Evolutionary conservation across 1,140 invertebrate species (phyloP), one percentile per base, ranked within the genome.

Genomic region (Chionoecetes opilio): DNA sequence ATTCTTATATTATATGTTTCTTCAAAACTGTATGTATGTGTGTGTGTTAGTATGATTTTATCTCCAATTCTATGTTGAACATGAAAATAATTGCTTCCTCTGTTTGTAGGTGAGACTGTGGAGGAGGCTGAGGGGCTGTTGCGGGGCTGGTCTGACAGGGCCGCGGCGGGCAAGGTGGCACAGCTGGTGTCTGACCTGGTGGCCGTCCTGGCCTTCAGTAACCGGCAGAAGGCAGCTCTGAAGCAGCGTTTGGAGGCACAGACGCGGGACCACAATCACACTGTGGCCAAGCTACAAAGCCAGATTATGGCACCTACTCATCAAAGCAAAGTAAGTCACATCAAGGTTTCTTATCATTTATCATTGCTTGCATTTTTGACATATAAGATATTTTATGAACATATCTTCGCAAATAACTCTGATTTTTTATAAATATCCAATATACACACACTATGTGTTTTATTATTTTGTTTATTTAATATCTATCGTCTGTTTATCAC

Each of bases 41-140:
- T 46, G 14, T 46, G 14, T 46, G 21, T 53, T 1, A 14, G 21
- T 53, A 53, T 53, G 46, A 9, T 14, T 9, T 53, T 53, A 53
- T 46, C 5, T 53, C n/a, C n/a, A n/a, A 38, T n/a, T 29, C 32
- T 37, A 63, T 86, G 34, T 34, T 8, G 2, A 35, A 41, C 53
- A 46, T 38, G 53, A 35, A 82, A 41, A 17, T 82, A 11, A 75
- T 75, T 75, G 0, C 26, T 75, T 75, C 0, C 1, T 21, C 17
- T 21, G 14, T 89, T 90, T 87, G 35, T 87, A 95, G 94, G 75
- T 93, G 94, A 95, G 89, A 95, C 94, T 2, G 91, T 95, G 29
- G 94, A 95, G 86, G 94, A 95, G 31, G 94, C 94, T 32, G 94
- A 95, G 38, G 94, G 91, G 9, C 91, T 95, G n/a, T 38, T 95